Conservation (phyloP, 2,888 invertebrate species). For the Galeruca laticollis region DNA sequence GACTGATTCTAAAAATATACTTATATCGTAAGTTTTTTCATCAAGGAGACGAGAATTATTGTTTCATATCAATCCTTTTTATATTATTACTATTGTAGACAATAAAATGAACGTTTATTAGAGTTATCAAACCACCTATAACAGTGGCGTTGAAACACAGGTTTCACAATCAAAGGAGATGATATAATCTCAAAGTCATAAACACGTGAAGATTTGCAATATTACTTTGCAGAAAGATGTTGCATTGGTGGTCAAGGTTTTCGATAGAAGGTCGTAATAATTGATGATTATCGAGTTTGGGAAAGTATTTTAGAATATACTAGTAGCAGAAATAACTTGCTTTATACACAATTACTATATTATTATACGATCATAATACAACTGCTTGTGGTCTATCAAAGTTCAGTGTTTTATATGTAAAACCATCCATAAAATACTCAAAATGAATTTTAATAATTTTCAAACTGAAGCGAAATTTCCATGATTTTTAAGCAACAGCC, state of each 20-base stretch:
- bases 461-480: too few species aligned
- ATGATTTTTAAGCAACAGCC: too few species aligned
- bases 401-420: too few species aligned
- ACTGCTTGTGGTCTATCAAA: too few species aligned
- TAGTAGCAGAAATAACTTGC: background rate
- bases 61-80: background rate
- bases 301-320: background rate
- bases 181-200: constrained; percentile 15
- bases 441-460: too few species aligned
- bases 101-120: background rate
- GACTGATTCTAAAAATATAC: too few species aligned
- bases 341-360: too few species aligned
- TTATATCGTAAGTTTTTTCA: too few species aligned
- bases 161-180: background rate
- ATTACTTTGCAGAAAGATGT: constrained; percentile 14
- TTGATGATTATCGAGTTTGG: background rate
- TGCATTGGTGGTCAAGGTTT: constrained; percentile 17
- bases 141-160: background rate
- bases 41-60: too few species aligned
- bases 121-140: background rate
- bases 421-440: too few species aligned
- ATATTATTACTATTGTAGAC: background rate
- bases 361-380: too few species aligned
- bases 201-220: constrained; percentile 10
- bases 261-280: background rate